phyloP scores from a whole-genome alignment of 1,140 invertebrate genomes.

The Phocides pigmalion region DNA sequence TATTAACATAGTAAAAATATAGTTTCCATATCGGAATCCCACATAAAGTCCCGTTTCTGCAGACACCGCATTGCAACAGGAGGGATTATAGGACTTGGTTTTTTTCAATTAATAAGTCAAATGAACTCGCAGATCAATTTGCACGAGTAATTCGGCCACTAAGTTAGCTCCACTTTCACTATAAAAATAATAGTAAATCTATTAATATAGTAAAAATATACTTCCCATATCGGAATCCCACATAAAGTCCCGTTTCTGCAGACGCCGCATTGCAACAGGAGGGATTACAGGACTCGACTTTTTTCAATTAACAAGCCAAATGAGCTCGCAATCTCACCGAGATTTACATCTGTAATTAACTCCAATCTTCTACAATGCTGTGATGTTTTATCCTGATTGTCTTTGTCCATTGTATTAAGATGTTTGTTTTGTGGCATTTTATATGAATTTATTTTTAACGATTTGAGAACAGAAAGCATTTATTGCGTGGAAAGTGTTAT shows the following conservation, averaged over 20 bases:
- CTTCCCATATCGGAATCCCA: neutral
- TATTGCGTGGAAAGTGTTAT: too few relatives aligned
- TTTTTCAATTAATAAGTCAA: conserved; percentile 71
- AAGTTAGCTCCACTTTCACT: too few relatives aligned
- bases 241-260: conserved; percentile 35
- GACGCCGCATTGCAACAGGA: conserved; percentile 65
- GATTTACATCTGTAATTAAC: conserved; percentile 36
- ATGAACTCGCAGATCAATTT: conserved; percentile 48
- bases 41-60: conserved; percentile 33
- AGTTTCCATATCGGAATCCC: neutral
- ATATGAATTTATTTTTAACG: too few relatives aligned
- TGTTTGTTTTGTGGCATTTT: conserved; percentile 10
- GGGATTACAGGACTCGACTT: conserved; percentile 61
- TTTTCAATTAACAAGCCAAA: conserved; percentile 71
- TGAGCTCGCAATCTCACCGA: conserved; percentile 41
- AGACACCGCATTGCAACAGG: conserved; percentile 64
- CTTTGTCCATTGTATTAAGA: conserved; percentile 1
- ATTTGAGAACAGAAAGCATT: too few relatives aligned
- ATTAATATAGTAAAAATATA: neutral
- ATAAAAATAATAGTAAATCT: too few relatives aligned
- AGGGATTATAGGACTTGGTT: conserved; percentile 58
- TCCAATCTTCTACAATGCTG: conserved; percentile 17
- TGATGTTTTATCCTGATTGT: conserved; percentile 17
- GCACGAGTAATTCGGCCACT: too few relatives aligned
- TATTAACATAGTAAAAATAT: too few relatives aligned